Percentiles rank a stretch among this genome's conserved stretches.
Evolutionary conservation across 2,888 invertebrate species (phyloP).

Genomic region (Nephrotoma guestfalica): DNA sequence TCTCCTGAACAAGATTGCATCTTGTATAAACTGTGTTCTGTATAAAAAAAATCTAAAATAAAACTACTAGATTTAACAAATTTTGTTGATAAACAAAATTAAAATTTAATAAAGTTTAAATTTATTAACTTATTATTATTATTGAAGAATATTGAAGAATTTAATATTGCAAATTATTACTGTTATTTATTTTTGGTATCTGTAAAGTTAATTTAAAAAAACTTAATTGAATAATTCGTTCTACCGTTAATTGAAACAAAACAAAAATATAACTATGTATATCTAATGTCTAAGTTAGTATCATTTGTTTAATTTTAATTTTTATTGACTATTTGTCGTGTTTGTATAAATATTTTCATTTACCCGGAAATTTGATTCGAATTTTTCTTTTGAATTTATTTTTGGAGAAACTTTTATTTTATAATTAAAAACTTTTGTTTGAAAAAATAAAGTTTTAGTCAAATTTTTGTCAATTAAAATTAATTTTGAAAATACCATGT

Average conservation of each 20-base stretch:
- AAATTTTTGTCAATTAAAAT: background rate
- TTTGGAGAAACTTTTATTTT: background rate
- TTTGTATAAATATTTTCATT: background rate
- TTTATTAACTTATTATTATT: constrained; percentile 1
- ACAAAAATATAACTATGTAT: background rate
- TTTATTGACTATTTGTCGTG: background rate
- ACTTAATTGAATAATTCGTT: background rate
- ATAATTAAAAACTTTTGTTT: background rate
- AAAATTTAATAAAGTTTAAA: constrained; percentile 3
- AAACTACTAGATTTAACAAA: constrained; percentile 6
- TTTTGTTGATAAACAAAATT: background rate
- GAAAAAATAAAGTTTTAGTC: background rate
- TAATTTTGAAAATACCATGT: background rate
- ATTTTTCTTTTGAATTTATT: background rate
- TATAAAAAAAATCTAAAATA: constrained; percentile 5
- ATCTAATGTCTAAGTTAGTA: constrained; percentile 2
- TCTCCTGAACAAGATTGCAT: constrained; percentile 10
- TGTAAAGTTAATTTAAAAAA: background rate
- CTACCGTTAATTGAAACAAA: background rate
- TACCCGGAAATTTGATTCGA: background rate
- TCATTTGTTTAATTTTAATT: background rate
- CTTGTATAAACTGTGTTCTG: constrained; percentile 18
- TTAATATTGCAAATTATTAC: constrained; percentile 1
- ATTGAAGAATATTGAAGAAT: background rate
- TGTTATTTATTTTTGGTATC: background rate